These are phyloP conservation scores for Myocastor coypus DNA, from an alignment of 2,113 vertebrate genomes.

Conservation along the genomic window DNA sequence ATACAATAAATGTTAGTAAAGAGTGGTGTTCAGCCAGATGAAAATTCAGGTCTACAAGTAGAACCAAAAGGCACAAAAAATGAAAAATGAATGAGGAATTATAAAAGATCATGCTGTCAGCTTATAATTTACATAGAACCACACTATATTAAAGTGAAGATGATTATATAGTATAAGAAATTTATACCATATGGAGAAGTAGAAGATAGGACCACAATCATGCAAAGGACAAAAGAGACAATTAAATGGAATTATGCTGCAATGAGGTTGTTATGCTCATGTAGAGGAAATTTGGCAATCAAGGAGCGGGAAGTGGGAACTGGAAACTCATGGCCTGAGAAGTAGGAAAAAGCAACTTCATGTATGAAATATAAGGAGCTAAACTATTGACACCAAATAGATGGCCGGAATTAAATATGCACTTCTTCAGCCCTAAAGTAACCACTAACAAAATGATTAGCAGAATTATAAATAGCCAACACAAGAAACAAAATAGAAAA, in stretches of 20 bases:
- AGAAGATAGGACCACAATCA: background rate
- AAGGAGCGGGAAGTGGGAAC: background rate
- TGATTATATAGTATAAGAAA: background rate
- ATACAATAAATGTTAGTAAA: constrained; percentile 11
- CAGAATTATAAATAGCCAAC: background rate
- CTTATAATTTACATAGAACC: background rate
- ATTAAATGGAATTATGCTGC: background rate
- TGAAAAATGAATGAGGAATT: constrained; percentile 14
- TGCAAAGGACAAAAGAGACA: background rate
- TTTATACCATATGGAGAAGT: background rate
- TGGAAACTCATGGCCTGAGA: background rate
- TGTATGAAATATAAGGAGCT: background rate
- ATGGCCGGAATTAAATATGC: background rate
- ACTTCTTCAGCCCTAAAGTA: background rate
- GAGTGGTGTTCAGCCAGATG: background rate
- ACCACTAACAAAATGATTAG: background rate
- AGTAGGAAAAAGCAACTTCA: background rate
- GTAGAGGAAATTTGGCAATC: background rate
- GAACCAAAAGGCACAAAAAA: background rate
- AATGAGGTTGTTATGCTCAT: background rate
- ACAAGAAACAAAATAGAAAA: constrained; percentile 50
- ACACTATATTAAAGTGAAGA: constrained; percentile 25
- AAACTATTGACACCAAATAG: background rate
- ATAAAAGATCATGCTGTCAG: background rate
- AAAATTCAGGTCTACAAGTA: background rate